phyloP scores from a whole-genome alignment of 2,888 invertebrate genomes.

The Coremacera marginata region DNA sequence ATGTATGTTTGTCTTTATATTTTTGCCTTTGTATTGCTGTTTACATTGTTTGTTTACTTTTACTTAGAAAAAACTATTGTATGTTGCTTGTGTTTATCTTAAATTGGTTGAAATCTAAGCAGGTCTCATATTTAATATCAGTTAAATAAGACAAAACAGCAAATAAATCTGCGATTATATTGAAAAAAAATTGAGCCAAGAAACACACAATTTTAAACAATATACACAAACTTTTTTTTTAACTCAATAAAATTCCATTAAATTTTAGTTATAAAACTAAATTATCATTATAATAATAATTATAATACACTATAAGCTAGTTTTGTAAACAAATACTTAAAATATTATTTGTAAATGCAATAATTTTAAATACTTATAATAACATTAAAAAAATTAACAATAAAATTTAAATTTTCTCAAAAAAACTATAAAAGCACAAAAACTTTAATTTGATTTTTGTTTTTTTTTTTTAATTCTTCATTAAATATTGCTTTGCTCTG shows the following conservation, averaged over 20 bases:
- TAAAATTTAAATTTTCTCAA: conserved; percentile 19
- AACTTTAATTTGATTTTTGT: background rate
- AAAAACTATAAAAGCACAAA: conserved; percentile 1
- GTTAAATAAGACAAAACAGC: background rate
- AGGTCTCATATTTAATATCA: background rate
- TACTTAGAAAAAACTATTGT: background rate
- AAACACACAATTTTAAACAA: background rate
- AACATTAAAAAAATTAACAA: background rate
- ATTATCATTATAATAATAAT: background rate
- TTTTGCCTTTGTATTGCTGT: conserved; percentile 11
- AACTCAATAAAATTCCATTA: conserved; percentile 30
- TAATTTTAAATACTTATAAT: conserved; percentile 17
- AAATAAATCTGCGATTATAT: background rate
- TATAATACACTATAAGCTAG: conserved; percentile 19
- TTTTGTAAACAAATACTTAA: conserved; percentile 29
- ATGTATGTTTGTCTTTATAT: conserved; percentile 6
- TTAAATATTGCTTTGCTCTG: background rate
- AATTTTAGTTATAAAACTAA: conserved; percentile 21
- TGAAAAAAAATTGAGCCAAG: background rate
- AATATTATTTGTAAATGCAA: conserved; percentile 31
- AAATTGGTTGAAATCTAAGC: background rate
- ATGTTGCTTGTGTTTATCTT: background rate
- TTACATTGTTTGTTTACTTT: conserved; percentile 5
- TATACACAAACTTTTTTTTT: background rate
- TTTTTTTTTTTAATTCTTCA: background rate